Base-by-base conservation (phyloP, 2,888 invertebrate species). In the Dynastes grantii region DNA sequence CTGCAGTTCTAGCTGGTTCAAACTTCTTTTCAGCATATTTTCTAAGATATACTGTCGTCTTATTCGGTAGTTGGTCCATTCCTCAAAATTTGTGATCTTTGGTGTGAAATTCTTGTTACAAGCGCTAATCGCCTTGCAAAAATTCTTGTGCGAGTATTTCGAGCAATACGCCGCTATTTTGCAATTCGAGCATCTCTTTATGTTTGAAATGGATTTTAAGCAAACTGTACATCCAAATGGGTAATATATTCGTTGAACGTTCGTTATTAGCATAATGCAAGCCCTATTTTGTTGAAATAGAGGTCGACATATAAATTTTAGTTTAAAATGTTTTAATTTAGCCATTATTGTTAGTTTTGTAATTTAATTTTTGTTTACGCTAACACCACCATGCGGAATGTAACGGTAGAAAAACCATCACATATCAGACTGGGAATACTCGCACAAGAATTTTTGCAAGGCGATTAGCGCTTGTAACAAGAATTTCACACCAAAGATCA, bases 41-140 rank as follows among this genome's bases (percentile, higher is more conserved):
- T 61, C 45, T 45, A 27, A 63, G 22, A 53, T 37, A 37, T 49
- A 13, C 32, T 27, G 49, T 49, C 63, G 16, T 29, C 51, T 37
- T 5, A 64, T 37, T 76, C 76, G 45, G 64, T 76, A 76, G 51
- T 32, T 40, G 6, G 63, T 64, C 76, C 76, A 76, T 53, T 76
- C 64, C 29, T 76, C 49, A 29, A 76, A 76, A 37, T 64, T 64
- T n/a, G 2, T 45, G 2, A 51, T 51, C 13, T 8, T 76, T 22
- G 53, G 51, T 3, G 32, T n/a, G 58, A 76, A 65, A 49, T 40
- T 63, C 11, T 29, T 63, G 32, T 63, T 27, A 22, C 51, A 65
- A 22, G 29, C 51, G 4, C 16, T 53, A 4, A 76, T 64, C 29
- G 37, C 76, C 45, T 76, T 76, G 29, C 76, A 76, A 49, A 76